Conservation (phyloP, 2,797 vertebrate genomes). For the Peromyscus attwateri region DNA sequence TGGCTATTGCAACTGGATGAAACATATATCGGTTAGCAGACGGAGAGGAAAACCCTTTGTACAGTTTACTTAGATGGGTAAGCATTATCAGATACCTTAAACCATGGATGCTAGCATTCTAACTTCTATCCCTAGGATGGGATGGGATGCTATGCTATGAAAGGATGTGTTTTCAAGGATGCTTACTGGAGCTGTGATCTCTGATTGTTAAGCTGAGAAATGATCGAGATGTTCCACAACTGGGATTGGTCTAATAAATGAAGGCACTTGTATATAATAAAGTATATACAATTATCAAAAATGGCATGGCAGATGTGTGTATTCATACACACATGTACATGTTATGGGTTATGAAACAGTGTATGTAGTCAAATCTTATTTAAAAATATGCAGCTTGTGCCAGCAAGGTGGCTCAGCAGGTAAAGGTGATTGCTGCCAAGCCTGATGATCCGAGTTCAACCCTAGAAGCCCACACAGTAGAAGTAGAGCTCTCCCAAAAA, state of each 20-base stretch:
- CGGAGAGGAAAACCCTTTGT: neutral
- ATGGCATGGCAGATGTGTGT: neutral
- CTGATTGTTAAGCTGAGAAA: neutral
- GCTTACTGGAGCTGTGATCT: neutral
- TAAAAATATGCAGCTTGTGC: neutral
- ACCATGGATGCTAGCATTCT: neutral
- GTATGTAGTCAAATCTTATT: constrained; percentile 12
- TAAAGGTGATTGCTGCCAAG: neutral
- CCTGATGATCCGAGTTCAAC: neutral
- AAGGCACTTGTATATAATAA: neutral
- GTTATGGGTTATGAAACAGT: neutral
- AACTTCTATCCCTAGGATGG: neutral
- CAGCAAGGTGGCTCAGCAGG: neutral
- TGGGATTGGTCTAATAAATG: neutral
- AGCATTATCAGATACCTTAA: constrained; percentile 6
- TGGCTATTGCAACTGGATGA: neutral
- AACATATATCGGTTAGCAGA: constrained; percentile 3
- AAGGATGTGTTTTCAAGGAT: neutral
- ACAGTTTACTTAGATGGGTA: neutral
- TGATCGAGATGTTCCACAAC: neutral
- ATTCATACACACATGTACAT: neutral
- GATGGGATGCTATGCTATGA: neutral
- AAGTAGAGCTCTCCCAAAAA: neutral
- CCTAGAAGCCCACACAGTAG: neutral
- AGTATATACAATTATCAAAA: neutral